Base-by-base conservation (phyloP, 1,140 invertebrate species). In the Periplaneta americana region DNA sequence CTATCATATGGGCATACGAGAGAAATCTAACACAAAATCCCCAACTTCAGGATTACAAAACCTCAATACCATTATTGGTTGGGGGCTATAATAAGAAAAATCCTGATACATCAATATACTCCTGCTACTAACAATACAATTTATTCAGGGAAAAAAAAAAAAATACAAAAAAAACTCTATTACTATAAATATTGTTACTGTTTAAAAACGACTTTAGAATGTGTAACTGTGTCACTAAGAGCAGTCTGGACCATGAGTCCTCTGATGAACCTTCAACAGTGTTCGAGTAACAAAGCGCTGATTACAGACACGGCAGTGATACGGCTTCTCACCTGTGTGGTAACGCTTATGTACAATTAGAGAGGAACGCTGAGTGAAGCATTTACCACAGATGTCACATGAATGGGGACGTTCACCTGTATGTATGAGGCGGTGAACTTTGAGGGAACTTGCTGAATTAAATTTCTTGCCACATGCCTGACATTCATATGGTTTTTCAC, bases 371-470 rank as follows among this genome's bases (percentile, higher is more conserved):
- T 83, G 82, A 18, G 82, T 80, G 82, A 84, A 84, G 33, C 66
- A 18, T 34, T 83, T 84, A 17, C 82, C 82, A 77, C 84, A 85
- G 78, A 87, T 85, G 1, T 83, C 84, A 79, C 85, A 85, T 11
- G 81, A 74, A 85, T 87, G 34, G 0, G 94, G 94, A 80, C 93
- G 92, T 83, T 95, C 93, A 0, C 94, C 94, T 0, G 94, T 95
- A 85, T 95, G 94, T 10, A 93, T 91, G 18, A 94, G 88, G 17
- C 93, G 85, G 84, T 95, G 94, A 0, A 94, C 93, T 80, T 94
- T 92, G 5, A 95, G 85, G 85, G 95, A 75, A 35, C 74, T 33
- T 31, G 35, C 33, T 31, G 80, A 36, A 13, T 32, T 89, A 83
- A 93, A 93, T 3, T 89, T 83, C 31, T 87, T 84, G 9, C 87